Conservation (phyloP, 2,888 invertebrate species). For the Ariolimax columbianus region DNA sequence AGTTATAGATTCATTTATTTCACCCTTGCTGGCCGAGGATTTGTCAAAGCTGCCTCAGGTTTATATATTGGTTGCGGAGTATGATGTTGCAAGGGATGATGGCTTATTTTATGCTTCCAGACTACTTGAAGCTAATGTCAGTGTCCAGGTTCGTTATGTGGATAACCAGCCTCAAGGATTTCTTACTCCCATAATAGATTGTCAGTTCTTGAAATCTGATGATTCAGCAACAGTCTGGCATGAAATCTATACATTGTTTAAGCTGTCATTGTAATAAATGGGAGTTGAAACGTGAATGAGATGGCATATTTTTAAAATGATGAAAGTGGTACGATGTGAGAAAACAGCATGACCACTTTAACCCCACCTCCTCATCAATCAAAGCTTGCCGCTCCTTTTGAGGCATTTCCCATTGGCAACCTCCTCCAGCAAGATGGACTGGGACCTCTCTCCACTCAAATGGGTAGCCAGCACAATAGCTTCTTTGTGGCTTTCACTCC, state of each 20-base stretch:
- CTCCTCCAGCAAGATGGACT: too few species aligned
- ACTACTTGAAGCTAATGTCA: constrained; percentile 16
- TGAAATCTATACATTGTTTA: constrained; percentile 13
- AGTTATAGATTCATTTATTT: constrained; percentile 34
- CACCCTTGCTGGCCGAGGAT: constrained; percentile 45
- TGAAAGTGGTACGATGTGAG: too few species aligned
- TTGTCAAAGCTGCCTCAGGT: constrained; percentile 8
- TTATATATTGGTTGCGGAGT: constrained; percentile 32
- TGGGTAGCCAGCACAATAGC: too few species aligned
- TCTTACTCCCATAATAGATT: neutral
- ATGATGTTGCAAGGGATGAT: constrained; percentile 43
- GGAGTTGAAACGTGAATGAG: too few species aligned
- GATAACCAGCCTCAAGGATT: constrained; percentile 26
- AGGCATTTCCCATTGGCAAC: too few species aligned
- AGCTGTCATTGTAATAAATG: constrained; percentile 1
- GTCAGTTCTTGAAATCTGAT: neutral
- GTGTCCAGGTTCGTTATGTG: constrained; percentile 1
- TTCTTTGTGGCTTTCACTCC: too few species aligned
- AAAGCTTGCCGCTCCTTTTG: too few species aligned
- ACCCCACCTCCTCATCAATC: too few species aligned
- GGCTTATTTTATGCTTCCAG: constrained; percentile 35
- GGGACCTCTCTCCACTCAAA: too few species aligned
- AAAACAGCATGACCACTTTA: too few species aligned
- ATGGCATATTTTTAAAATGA: too few species aligned
- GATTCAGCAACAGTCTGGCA: constrained; percentile 2